These are phyloP conservation scores for Plectropomus leopardus DNA, from an alignment of 2,113 vertebrate genomes.

Conservation along the genomic window DNA sequence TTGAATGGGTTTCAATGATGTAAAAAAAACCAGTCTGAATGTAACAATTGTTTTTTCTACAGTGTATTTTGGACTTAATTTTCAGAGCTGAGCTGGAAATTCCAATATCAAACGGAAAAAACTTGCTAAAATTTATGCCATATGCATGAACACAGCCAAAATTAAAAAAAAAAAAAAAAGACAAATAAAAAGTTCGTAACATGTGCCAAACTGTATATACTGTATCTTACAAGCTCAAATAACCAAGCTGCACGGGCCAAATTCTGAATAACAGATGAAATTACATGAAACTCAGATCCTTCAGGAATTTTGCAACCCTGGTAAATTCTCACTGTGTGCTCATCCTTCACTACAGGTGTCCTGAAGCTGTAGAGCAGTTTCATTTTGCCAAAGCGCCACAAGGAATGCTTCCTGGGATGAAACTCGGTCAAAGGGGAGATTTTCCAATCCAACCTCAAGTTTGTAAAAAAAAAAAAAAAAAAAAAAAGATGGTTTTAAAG, in stretches of 20 bases:
- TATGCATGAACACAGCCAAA: background rate
- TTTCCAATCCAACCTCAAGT: slow-evolving; percentile 25
- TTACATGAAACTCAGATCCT: background rate
- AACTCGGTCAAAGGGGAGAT: slow-evolving; percentile 25
- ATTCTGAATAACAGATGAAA: background rate
- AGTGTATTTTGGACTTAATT: too few relatives aligned
- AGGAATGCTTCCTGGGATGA: slow-evolving; percentile 12
- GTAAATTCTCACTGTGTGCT: background rate
- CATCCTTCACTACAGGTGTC: background rate
- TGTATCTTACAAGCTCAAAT: background rate
- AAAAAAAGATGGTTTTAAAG: background rate
- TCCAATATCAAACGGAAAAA: too few relatives aligned
- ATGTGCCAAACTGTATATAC: too few relatives aligned
- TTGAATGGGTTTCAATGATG: too few relatives aligned
- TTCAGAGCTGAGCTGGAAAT: too few relatives aligned
- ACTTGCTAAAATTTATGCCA: too few relatives aligned
- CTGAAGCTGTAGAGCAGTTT: slow-evolving; percentile 4
- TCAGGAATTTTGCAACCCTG: background rate
- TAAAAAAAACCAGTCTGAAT: too few relatives aligned
- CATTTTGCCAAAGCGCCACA: slow-evolving; percentile 22
- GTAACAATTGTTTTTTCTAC: too few relatives aligned
- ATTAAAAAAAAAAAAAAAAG: background rate
- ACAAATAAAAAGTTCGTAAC: too few relatives aligned
- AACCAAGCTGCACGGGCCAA: background rate
- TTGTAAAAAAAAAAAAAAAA: slow-evolving; percentile 36